Conservation (phyloP, 2,888 invertebrate species). For the Choristoneura rosaceana region DNA sequence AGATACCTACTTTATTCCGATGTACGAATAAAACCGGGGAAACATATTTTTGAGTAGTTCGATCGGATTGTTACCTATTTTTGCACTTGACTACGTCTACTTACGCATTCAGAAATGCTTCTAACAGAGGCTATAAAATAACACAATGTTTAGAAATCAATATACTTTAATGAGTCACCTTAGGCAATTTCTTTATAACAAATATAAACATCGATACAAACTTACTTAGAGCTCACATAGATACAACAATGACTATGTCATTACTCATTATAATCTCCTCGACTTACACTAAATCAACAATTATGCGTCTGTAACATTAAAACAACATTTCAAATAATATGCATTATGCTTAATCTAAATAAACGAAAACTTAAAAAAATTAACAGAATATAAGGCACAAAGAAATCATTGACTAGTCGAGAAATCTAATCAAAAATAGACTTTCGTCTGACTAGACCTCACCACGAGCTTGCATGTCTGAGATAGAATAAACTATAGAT, state of each 20-base stretch:
- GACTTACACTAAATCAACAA: conserved; percentile 42
- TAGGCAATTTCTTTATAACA: conserved; percentile 32
- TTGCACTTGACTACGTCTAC: too few species aligned
- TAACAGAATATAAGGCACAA: conserved; percentile 38
- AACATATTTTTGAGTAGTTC: too few species aligned
- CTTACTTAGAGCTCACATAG: conserved; percentile 50
- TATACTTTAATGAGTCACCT: conserved; percentile 59
- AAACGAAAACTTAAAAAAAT: conserved; percentile 8
- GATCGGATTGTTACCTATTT: too few species aligned
- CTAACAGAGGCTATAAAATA: background rate
- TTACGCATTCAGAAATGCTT: background rate
- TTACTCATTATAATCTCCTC: conserved; percentile 34
- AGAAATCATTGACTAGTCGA: conserved; percentile 36
- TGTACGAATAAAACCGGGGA: too few species aligned
- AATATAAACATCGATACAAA: conserved; percentile 48
- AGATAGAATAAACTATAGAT: background rate
- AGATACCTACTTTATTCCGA: too few species aligned
- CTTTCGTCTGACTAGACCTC: conserved; percentile 35
- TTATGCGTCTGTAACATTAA: conserved; percentile 31
- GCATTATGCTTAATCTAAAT: conserved; percentile 2
- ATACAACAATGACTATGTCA: conserved; percentile 45
- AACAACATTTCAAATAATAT: conserved; percentile 24
- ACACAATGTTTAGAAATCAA: conserved; percentile 47
- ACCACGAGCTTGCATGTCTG: conserved; percentile 15
- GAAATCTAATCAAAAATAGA: conserved; percentile 34